phyloP scores from a whole-genome alignment of 1,140 invertebrate genomes.

The Aphaenogaster rudis region DNA sequence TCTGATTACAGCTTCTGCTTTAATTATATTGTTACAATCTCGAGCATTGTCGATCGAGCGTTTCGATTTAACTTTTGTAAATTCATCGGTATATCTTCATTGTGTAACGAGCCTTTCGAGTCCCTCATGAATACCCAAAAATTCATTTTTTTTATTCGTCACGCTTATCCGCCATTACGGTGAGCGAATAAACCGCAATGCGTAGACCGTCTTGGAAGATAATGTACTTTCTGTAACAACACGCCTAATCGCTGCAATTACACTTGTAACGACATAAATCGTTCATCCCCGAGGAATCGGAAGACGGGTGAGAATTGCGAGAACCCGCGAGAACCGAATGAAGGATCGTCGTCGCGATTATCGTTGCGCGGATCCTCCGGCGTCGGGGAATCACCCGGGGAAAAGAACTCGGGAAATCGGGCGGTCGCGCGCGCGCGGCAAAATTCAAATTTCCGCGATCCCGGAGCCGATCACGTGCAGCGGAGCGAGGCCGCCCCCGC shows the following conservation, averaged over 20 bases:
- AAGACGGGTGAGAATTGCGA: background rate
- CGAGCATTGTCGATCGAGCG: background rate
- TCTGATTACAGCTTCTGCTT: background rate
- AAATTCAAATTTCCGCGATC: slow-evolving; percentile 53
- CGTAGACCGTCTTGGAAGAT: background rate
- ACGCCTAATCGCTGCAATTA: background rate
- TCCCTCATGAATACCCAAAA: background rate
- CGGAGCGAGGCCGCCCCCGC: slow-evolving; percentile 44
- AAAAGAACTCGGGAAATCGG: background rate
- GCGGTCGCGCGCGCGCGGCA: background rate
- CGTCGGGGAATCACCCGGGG: background rate
- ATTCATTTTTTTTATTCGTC: background rate
- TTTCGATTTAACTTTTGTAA: background rate
- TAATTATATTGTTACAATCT: background rate
- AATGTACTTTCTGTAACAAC: background rate
- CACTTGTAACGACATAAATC: background rate
- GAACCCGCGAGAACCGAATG: background rate
- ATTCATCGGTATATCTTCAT: background rate
- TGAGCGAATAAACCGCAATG: too few relatives aligned
- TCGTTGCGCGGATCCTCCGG: too few relatives aligned
- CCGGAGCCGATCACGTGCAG: slow-evolving; percentile 45
- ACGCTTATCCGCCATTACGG: background rate
- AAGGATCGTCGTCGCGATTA: background rate
- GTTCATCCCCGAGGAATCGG: background rate
- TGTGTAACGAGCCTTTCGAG: background rate